Evolutionary conservation across 2,888 invertebrate species (phyloP), one percentile per base, ranked within the genome.

Genomic region (Microplitis manilae): DNA sequence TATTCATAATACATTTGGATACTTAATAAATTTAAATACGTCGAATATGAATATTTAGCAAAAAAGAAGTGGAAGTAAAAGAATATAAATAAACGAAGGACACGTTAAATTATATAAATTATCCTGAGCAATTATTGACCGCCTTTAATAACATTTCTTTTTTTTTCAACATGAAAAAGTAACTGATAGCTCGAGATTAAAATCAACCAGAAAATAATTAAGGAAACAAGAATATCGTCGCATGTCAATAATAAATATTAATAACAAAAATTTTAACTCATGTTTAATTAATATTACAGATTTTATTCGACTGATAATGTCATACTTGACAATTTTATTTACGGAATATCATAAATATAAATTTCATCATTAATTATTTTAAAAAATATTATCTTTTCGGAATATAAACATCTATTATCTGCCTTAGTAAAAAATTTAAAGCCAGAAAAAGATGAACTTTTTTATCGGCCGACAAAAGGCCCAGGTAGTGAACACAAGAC

Each of bases 141-240:
- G 38, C 65, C 13, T 65, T 30, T 65, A 20, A 30, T 17, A 62
- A 62, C 15, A 17, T 7, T 62, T 62, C 30, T 30, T 65, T 65
- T 13, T 30, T 20, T 13, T 30, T 30, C 6, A 2, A 13, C 13
- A 65, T 62, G 13, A 15, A 62, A 20, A 62, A 15, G 65, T 65
- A 30, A 30, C 73, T 41, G 68, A 69, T 68, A 64, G 61, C 40
- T 40, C n/a, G 68, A 71, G 75, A 75, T 78, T 64, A 73, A 72
- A 68, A 75, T 75, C 75, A 60, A 73, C 40, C 68, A 68, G 64
- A 73, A 77, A 77, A 77, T 77, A 73, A 77, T 68, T 59, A 77
- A 74, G 70, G 74, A 74, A 70, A 77, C 68, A 68, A 70, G 74
- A 68, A 65, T 72, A 72, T 67, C 61, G 67, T 68, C 59, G 75